Percentiles rank a stretch among this genome's conserved stretches.
Evolutionary conservation across 2,113 vertebrate genomes (phyloP).

Genomic region (Heterocephalus glaber): DNA sequence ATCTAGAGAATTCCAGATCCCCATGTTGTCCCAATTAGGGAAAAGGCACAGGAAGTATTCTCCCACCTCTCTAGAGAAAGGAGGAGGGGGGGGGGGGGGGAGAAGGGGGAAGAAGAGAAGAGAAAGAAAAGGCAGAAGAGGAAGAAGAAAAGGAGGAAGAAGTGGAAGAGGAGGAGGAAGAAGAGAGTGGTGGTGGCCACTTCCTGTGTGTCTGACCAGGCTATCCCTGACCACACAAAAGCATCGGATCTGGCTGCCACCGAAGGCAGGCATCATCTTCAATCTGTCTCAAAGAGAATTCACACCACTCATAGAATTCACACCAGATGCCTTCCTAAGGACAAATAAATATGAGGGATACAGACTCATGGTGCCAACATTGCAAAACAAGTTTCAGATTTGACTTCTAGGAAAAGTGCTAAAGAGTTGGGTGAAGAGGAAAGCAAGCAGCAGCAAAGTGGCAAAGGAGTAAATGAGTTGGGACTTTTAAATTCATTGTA

Average conservation of each 20-base stretch:
- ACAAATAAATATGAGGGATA: background rate
- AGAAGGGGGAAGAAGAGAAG: background rate
- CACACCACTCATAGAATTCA: background rate
- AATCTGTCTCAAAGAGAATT: background rate
- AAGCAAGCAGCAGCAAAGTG: conserved; percentile 1
- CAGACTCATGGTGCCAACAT: background rate
- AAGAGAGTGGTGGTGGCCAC: background rate
- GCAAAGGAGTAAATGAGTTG: background rate
- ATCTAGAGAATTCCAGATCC: background rate
- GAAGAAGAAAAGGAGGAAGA: background rate
- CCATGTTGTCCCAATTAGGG: background rate
- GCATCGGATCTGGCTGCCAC: background rate
- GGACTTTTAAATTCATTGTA: conserved; percentile 1
- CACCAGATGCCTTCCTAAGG: background rate
- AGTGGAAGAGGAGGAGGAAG: background rate
- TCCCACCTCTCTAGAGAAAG: background rate
- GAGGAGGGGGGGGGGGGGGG: background rate
- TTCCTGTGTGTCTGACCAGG: background rate
- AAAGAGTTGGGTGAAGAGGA: background rate
- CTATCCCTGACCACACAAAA: background rate
- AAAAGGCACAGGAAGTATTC: background rate
- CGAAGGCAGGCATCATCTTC: background rate
- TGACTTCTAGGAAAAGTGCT: background rate
- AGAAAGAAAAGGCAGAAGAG: too few relatives aligned
- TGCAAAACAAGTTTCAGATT: conserved; percentile 31